Conservation (phyloP, 2,888 invertebrate species). For the Thera obeliscata region DNA sequence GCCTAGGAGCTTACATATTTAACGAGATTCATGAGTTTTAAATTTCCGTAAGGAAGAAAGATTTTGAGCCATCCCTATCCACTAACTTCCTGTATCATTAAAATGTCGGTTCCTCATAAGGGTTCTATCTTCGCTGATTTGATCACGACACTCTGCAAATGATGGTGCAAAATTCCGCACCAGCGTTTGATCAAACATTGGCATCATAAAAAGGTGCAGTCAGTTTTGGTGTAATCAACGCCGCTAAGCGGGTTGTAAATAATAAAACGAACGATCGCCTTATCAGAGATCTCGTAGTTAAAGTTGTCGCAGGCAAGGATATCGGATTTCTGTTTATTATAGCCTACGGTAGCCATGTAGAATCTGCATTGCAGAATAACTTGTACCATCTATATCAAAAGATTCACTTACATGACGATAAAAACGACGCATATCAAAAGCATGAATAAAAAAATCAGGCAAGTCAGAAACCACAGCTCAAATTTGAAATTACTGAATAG, state of each 20-base stretch:
- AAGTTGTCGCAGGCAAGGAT: conserved; percentile 66
- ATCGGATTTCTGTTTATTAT: conserved; percentile 82
- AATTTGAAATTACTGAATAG: neutral
- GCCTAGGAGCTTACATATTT: too few species aligned
- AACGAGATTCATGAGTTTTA: too few species aligned
- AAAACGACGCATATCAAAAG: neutral
- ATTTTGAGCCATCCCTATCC: too few species aligned
- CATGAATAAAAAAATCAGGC: neutral
- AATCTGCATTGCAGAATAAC: conserved; percentile 48
- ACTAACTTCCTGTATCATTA: too few species aligned
- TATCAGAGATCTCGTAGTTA: conserved; percentile 75
- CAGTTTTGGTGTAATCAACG: conserved; percentile 67
- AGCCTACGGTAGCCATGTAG: conserved; percentile 65
- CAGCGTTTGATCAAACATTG: conserved; percentile 3
- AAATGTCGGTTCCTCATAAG: too few species aligned
- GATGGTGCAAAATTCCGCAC: conserved; percentile 11
- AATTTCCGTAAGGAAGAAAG: too few species aligned
- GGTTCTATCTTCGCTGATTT: neutral
- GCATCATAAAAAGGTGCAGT: conserved; percentile 43
- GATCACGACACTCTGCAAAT: neutral
- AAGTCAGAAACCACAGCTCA: neutral
- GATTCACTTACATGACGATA: conserved; percentile 2
- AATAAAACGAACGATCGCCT: conserved; percentile 69
- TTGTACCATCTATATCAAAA: neutral
- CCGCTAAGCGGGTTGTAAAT: conserved; percentile 67